Conservation (phyloP, 2,888 invertebrate species). For the Coremacera marginata region DNA sequence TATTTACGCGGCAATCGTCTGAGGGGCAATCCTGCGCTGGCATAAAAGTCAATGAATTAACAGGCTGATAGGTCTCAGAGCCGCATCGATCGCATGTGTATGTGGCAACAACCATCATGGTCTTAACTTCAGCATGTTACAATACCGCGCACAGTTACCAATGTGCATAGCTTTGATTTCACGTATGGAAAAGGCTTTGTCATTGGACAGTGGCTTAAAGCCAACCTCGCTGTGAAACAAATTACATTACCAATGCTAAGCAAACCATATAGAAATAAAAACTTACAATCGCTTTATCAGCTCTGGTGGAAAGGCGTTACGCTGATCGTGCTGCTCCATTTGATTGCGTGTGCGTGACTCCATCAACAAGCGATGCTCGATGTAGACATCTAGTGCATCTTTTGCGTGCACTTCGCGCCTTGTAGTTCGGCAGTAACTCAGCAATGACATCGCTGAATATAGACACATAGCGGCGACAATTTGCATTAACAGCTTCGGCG, state of each 20-base stretch:
- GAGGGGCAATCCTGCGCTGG: constrained; percentile 91
- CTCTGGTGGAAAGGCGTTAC: constrained; percentile 89
- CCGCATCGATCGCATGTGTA: constrained; percentile 99
- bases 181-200: too few relatives aligned
- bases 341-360: constrained; percentile 82
- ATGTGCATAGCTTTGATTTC: too few relatives aligned
- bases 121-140: constrained; percentile 97
- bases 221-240: too few relatives aligned
- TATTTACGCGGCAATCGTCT: constrained; percentile 93
- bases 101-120: constrained; percentile 96
- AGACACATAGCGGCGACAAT: too few relatives aligned
- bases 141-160: constrained; percentile 91
- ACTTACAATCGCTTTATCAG: too few relatives aligned
- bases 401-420: too few relatives aligned
- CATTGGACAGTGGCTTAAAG: too few relatives aligned
- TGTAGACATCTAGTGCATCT: constrained; percentile 99
- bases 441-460: too few relatives aligned
- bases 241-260: too few relatives aligned
- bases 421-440: too few relatives aligned
- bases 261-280: too few relatives aligned
- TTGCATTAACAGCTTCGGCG: too few relatives aligned
- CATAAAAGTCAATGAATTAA: constrained; percentile 87
- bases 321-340: constrained; percentile 81
- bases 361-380: constrained; percentile 93
- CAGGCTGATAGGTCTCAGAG: constrained; percentile 97